phyloP scores from a whole-genome alignment of 2,888 invertebrate species.

The Gymnocheta viridis region DNA sequence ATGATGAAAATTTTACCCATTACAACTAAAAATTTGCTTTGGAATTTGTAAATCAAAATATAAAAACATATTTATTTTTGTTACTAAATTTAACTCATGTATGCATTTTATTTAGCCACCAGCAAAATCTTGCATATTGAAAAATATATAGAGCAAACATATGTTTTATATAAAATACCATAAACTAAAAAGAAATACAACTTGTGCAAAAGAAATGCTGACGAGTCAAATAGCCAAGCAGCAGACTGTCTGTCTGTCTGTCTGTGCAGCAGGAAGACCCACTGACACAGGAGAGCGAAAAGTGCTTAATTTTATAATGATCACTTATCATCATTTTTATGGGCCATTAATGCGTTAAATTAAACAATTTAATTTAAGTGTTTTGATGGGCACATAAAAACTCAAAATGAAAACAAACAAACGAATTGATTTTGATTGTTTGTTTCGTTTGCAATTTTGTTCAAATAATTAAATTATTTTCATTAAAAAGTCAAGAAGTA shows the following conservation, averaged over 20 bases:
- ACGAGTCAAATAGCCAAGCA: background rate
- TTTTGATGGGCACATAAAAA: conserved; percentile 50
- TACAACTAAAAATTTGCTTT: background rate
- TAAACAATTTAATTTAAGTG: conserved; percentile 57
- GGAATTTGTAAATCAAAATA: background rate
- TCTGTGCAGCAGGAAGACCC: background rate
- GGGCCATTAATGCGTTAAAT: conserved; percentile 62
- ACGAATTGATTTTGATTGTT: conserved; percentile 22
- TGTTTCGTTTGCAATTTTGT: background rate
- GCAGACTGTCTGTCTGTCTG: background rate
- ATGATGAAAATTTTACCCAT: background rate
- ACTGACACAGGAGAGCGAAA: background rate
- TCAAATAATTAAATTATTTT: background rate
- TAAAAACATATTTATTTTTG: background rate
- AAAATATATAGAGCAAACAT: background rate
- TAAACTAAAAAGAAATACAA: background rate
- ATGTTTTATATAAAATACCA: background rate
- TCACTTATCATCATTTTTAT: conserved; percentile 61
- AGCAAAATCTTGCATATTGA: background rate
- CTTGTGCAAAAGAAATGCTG: background rate
- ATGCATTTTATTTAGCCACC: background rate
- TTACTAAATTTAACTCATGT: background rate
- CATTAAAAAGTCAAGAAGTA: too few relatives aligned
- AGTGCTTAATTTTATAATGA: conserved; percentile 37
- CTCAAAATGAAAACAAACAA: conserved; percentile 34